Base-by-base conservation (phyloP, 2,113 vertebrate species). In the Psilopsiagon aurifrons region DNA sequence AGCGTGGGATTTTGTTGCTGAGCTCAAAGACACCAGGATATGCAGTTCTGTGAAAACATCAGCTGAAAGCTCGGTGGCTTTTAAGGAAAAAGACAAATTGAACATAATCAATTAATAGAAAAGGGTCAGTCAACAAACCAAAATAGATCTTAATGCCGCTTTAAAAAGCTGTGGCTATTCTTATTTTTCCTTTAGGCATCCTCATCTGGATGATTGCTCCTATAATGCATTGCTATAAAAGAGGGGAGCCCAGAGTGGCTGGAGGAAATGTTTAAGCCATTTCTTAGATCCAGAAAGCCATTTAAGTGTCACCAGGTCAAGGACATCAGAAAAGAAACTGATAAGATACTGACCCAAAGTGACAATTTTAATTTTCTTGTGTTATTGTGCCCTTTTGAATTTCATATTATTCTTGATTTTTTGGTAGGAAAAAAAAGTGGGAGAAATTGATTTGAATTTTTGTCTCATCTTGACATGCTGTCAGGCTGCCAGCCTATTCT, bases 371-470 rank as follows among this genome's bases (percentile, higher is more conserved):
- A 68, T 94, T 88, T 88, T 86, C 43, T 62, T 75, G 16, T 68
- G 35, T 78, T 87, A 71, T 62, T 85, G 41, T 86, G 20, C 31
- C 62, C 37, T 86, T 92, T 84, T 76, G 55, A 82, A 79, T 92
- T 94, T 93, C 46, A 25, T 79, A 80, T 69, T 93, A 24, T 70
- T 55, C 62, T 90, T 91, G n/a, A 69, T 87, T 92, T 96, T 86
- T 84, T 86, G 39, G 67, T 94, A 63, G 11, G 59, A 74, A 47
- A 60, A 23, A 44, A 57, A 71, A 70, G 18, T 35, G 23, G 9
- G 29, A 67, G 24, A 88, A 86, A 76, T 22, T 68, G 12, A 33
- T 71, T 60, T 41, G 33, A 11, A 4, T 37, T 91, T 90, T 90
- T 87, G 41, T 86, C 55, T 90, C 17, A 6, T 71, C 64, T 75